These are phyloP conservation scores for Rhabditophanes sp. DNA, from an alignment of 2,888 invertebrate species.

Conservation along the genomic window DNA sequence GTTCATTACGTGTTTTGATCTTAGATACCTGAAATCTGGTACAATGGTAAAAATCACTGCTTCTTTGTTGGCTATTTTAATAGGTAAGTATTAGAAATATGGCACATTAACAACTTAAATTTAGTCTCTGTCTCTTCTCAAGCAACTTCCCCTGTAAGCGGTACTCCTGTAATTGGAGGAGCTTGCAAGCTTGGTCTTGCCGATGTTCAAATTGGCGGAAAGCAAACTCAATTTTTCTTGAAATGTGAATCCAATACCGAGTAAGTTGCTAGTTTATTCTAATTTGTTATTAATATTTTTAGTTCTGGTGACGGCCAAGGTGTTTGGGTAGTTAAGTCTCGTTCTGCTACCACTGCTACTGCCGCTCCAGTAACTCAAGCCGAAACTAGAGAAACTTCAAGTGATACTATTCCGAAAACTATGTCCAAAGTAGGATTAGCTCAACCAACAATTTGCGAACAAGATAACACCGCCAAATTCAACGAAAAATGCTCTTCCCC, in stretches of 20 bases:
- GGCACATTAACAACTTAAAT: no score
- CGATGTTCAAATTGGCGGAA: constrained; percentile 42
- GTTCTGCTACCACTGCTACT: constrained; percentile 13
- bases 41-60: no score
- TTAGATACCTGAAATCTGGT: no score
- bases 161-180: constrained; percentile 43
- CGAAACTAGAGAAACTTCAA: constrained; percentile 8
- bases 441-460: constrained; percentile 22
- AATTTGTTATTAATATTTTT: constrained; percentile 10
- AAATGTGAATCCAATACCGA: constrained; percentile 37
- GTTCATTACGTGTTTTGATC: no score
- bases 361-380: constrained; percentile 1
- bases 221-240: constrained; percentile 42
- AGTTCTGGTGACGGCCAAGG: constrained; percentile 35
- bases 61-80: no score
- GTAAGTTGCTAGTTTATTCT: constrained; percentile 14
- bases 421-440: no score
- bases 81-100: no score
- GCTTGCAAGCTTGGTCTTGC: constrained; percentile 35
- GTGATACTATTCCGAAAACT: neutral
- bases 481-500: constrained; percentile 27
- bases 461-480: constrained; percentile 33
- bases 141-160: no score
- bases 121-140: constrained; percentile 7
- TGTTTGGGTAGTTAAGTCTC: constrained; percentile 42